A percentile compares a stretch with the other conserved stretches of the same genome.
Conservation (phyloP, 2,113 vertebrate genomes). For the Corythoichthys intestinalis region DNA sequence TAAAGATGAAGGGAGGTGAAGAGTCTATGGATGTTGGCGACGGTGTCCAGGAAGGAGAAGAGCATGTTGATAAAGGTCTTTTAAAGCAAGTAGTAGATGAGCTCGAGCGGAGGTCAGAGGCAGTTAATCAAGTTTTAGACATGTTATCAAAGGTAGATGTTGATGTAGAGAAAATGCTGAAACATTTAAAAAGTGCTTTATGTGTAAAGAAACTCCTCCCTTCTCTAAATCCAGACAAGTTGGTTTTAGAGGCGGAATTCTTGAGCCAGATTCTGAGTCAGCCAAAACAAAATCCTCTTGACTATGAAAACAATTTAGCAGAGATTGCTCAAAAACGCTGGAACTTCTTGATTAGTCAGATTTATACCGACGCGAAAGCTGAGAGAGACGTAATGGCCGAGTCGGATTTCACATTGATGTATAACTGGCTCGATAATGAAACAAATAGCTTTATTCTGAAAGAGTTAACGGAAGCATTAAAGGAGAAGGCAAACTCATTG, state of each 20-base stretch:
- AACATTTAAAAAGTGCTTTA: slow-evolving; percentile 58
- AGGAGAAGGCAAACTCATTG: slow-evolving; percentile 49
- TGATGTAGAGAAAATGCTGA: slow-evolving; percentile 44
- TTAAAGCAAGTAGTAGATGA: slow-evolving; percentile 63
- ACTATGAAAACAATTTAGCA: slow-evolving; percentile 36
- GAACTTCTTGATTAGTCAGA: slow-evolving; percentile 43
- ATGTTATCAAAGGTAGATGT: slow-evolving; percentile 59
- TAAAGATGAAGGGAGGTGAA: slow-evolving; percentile 17
- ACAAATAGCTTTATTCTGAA: slow-evolving; percentile 46
- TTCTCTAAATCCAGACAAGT: slow-evolving; percentile 38
- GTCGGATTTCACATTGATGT: slow-evolving; percentile 31
- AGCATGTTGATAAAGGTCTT: slow-evolving; percentile 48
- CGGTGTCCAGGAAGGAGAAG: slow-evolving; percentile 32
- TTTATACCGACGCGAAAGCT: slow-evolving; percentile 28
- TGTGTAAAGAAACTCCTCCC: slow-evolving; percentile 23
- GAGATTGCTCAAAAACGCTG: slow-evolving; percentile 57
- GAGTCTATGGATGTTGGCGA: slow-evolving; percentile 19
- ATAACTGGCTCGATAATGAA: slow-evolving; percentile 55
- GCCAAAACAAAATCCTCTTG: slow-evolving; percentile 21
- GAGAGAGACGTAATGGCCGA: slow-evolving; percentile 14
- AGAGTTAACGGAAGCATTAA: slow-evolving; percentile 50
- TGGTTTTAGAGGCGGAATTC: slow-evolving; percentile 67
- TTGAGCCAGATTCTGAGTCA: slow-evolving; percentile 59
- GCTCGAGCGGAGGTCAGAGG: slow-evolving; percentile 62
- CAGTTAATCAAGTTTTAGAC: slow-evolving; percentile 61